These are phyloP conservation scores for Saturnia pavonia DNA, from an alignment of 2,888 invertebrate species.

Conservation along the genomic window DNA sequence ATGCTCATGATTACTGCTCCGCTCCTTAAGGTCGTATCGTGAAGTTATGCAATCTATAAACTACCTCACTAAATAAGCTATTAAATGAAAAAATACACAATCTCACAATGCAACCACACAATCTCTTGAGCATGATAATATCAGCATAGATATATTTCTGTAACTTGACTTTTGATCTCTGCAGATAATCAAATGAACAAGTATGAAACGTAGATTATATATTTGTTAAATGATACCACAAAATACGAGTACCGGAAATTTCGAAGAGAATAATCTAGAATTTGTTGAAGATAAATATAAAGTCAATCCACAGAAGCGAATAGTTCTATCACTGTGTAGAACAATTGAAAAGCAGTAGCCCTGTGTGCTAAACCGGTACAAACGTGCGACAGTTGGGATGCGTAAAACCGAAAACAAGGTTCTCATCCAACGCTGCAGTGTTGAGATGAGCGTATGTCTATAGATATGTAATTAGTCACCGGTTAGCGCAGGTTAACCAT, in stretches of 20 bases:
- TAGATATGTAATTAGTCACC: conserved; percentile 69
- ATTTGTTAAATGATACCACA: no score
- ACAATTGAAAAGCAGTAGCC: conserved; percentile 27
- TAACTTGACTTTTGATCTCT: no score
- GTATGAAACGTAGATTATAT: not conserved
- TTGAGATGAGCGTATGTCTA: conserved; percentile 59
- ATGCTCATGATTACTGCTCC: no score
- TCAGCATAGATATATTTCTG: no score
- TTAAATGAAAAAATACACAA: no score
- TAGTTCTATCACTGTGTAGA: not conserved
- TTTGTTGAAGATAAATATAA: not conserved
- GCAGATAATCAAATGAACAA: not conserved
- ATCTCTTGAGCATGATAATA: no score
- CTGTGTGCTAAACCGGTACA: conserved; percentile 50
- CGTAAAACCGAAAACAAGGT: conserved; percentile 59
- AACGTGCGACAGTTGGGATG: conserved; percentile 62
- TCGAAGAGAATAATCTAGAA: not conserved
- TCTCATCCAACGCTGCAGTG: conserved; percentile 42
- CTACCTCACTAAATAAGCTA: no score
- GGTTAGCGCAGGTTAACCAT: conserved; percentile 66
- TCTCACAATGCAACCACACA: no score
- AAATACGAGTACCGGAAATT: no score
- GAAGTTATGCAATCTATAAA: no score
- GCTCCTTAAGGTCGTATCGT: no score
- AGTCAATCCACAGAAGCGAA: not conserved